These are phyloP conservation scores for Ametastegia equiseti DNA, from an alignment of 2,888 invertebrate genomes.

Conservation along the genomic window DNA sequence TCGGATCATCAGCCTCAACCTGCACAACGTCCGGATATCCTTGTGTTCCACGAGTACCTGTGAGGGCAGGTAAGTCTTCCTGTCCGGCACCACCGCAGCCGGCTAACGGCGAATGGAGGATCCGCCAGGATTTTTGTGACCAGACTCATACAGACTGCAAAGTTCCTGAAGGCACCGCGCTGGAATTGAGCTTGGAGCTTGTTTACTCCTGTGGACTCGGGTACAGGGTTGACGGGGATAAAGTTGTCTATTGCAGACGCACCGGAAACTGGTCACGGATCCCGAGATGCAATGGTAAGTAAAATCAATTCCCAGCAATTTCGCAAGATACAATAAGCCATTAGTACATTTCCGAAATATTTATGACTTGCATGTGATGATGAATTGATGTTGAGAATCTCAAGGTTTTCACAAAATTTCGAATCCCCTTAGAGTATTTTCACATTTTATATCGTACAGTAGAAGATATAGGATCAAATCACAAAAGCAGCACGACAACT, in stretches of 20 bases:
- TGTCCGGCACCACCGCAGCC: constrained; percentile 9
- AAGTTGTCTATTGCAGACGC: not conserved
- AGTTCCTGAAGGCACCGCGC: not conserved
- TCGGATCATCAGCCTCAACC: too few species aligned
- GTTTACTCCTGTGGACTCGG: not conserved
- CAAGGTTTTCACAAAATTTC: too few species aligned
- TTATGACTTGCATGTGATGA: too few species aligned
- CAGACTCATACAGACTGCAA: not conserved
- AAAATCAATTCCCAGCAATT: too few species aligned
- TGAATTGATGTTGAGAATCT: too few species aligned
- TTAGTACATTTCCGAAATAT: too few species aligned
- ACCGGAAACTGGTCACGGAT: not conserved
- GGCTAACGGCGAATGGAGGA: not conserved
- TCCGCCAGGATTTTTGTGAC: not conserved
- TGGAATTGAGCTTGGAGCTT: not conserved
- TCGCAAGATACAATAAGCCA: too few species aligned
- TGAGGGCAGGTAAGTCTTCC: not conserved
- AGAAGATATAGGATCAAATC: too few species aligned
- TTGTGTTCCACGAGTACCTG: not conserved
- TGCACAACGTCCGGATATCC: too few species aligned
- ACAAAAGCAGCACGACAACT: too few species aligned
- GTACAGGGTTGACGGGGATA: not conserved
- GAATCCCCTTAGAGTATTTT: too few species aligned
- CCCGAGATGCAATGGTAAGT: not conserved
- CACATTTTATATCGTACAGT: too few species aligned